Evolutionary conservation across 1,140 invertebrate species (phyloP), one percentile per base, ranked within the genome.

Genomic region (Dendroctonus valens): DNA sequence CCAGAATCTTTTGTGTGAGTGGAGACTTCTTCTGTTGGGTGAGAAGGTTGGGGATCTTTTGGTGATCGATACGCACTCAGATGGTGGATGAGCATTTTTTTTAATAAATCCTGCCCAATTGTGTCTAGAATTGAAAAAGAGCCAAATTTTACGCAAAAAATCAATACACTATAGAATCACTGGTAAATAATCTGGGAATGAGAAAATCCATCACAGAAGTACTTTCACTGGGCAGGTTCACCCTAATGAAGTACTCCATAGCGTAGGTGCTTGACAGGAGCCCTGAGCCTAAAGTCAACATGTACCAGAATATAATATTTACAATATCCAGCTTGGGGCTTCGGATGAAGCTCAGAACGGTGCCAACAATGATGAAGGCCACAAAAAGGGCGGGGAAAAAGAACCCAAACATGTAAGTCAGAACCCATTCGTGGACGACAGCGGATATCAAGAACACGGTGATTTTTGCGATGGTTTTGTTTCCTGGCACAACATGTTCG

Each of bases 301-400:
- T 78, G 7, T 91, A 82, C 92, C 93, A 95, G 70, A 97, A 83
- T 54, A 94, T 84, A 3, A 94, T 80, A 76, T 96, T 96, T 8
- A 89, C 84, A n/a, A 81, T 68, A 8, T 74, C 76, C 8, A 83
- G 83, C 9, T 82, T 79, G 14, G 79, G 82, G 77, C 59, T 81
- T 40, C 82, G 80, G 0, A 88, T 65, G 1, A 84, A 84, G 0
- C 91, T 80, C 65, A 87, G 70, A 0, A 83, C 9, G 0, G 85
- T 70, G 7, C 88, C 87, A 41, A 87, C 75, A 0, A 83, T 78
- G 0, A 83, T 85, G 72, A 93, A 93, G 44, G 86, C 71, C 1
- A 91, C 65, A 57, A 96, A 83, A 68, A 97, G 80, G 0, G 94
- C 86, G 0, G 95, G 95, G 72, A 92, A 95, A 77, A 95, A 95